A percentile compares a stretch with the other conserved stretches of the same genome.
These are phyloP conservation scores for Regulus satrapa DNA, from an alignment of 2,113 vertebrate species.

Conservation along the genomic window DNA sequence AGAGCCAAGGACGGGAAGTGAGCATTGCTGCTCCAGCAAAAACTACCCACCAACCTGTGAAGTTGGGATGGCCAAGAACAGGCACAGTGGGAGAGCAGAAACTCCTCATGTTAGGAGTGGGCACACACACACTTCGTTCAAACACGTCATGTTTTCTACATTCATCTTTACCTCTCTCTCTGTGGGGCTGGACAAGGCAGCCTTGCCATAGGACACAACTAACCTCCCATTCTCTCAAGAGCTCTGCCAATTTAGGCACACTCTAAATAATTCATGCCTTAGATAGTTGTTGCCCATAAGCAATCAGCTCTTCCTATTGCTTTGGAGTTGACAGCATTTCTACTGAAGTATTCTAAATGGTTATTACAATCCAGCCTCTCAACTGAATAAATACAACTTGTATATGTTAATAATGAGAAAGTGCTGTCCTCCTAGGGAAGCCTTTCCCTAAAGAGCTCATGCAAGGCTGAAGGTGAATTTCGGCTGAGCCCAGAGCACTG, in stretches of 20 bases:
- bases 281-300: neutral
- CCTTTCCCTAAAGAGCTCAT: neutral
- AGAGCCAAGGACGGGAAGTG: neutral
- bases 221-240: neutral
- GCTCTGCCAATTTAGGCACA: neutral
- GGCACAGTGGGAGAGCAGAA: neutral
- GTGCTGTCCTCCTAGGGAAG: neutral
- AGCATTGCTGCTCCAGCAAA: neutral
- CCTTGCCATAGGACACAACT: neutral
- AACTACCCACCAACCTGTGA: neutral
- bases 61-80: fast-evolving
- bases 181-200: neutral
- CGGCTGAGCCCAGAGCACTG: fast-evolving
- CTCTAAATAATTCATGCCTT: neutral
- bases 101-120: fast-evolving
- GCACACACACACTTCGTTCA: neutral
- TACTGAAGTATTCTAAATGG: neutral
- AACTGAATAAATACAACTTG: neutral
- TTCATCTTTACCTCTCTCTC: neutral
- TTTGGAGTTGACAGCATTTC: neutral
- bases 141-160: fast-evolving
- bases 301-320: neutral
- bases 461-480: neutral
- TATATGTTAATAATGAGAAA: neutral
- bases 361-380: neutral